These are phyloP conservation scores for Stictonetta naevosa DNA, from an alignment of 2,113 vertebrate species.

Conservation along the genomic window DNA sequence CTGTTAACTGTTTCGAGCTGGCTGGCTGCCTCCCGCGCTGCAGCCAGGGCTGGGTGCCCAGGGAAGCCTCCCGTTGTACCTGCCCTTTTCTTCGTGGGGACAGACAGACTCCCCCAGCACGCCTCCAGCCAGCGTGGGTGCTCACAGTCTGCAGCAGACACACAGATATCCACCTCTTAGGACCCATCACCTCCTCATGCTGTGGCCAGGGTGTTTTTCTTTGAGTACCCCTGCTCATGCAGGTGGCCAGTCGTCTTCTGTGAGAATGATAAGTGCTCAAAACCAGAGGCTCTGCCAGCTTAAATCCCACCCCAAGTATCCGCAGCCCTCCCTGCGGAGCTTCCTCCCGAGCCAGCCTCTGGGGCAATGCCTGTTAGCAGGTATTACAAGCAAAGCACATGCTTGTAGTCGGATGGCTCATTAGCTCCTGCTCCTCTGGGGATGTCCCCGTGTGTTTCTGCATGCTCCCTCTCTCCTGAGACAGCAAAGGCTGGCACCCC, in stretches of 20 bases:
- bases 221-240: background rate
- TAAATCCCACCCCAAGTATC: background rate
- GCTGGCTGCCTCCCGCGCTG: background rate
- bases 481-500: background rate
- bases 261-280: background rate
- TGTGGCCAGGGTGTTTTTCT: background rate
- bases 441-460: background rate
- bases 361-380: background rate
- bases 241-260: background rate
- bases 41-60: background rate
- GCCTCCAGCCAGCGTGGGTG: fast-evolving
- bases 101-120: fast-evolving
- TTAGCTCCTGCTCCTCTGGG: background rate
- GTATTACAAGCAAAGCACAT: conserved; percentile 16
- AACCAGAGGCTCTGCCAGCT: background rate
- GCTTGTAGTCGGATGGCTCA: background rate
- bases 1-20: background rate
- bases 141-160: background rate
- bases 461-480: background rate
- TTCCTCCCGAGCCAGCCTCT: background rate
- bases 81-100: background rate
- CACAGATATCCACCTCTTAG: background rate
- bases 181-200: background rate
- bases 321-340: background rate
- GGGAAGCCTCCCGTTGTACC: background rate